phyloP scores from a whole-genome alignment of 2,113 vertebrate species.

The Phrynocephalus versicolor region DNA sequence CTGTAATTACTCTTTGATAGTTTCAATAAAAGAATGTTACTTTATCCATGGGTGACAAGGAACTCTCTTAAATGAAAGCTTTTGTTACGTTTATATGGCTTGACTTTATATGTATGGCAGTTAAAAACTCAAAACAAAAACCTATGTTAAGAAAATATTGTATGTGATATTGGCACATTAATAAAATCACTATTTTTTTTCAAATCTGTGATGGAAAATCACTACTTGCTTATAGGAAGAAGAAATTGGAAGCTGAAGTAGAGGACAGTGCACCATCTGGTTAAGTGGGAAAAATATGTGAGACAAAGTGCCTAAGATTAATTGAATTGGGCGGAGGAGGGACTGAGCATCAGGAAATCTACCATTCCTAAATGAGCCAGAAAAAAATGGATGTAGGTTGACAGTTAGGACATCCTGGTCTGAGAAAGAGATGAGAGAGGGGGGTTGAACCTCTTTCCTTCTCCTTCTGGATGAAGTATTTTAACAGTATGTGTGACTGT shows the following conservation, averaged over 20 bases:
- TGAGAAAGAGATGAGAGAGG: too few species aligned
- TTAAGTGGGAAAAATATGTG: not conserved
- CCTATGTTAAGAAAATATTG: conserved; percentile 40
- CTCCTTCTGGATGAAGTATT: too few species aligned
- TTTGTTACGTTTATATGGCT: conserved; percentile 42
- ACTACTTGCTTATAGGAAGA: not conserved
- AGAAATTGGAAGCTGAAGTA: not conserved
- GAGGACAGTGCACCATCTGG: not conserved
- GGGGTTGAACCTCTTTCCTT: too few species aligned
- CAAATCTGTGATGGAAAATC: not conserved
- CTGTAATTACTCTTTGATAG: not conserved
- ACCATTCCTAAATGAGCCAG: not conserved
- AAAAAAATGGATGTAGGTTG: not conserved
- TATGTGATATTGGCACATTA: conserved; percentile 30
- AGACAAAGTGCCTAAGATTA: not conserved
- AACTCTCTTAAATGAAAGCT: conserved; percentile 7
- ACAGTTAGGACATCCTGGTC: too few species aligned
- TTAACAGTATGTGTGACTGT: not conserved
- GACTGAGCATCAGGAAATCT: not conserved
- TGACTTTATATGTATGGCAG: conserved; percentile 21
- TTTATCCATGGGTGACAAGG: too few species aligned
- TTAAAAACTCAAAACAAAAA: not conserved
- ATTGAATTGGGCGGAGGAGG: not conserved
- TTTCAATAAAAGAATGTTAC: not conserved
- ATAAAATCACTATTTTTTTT: conserved; percentile 7